Conservation (phyloP, 2,888 invertebrate genomes). For the Drosophila cognata region DNA sequence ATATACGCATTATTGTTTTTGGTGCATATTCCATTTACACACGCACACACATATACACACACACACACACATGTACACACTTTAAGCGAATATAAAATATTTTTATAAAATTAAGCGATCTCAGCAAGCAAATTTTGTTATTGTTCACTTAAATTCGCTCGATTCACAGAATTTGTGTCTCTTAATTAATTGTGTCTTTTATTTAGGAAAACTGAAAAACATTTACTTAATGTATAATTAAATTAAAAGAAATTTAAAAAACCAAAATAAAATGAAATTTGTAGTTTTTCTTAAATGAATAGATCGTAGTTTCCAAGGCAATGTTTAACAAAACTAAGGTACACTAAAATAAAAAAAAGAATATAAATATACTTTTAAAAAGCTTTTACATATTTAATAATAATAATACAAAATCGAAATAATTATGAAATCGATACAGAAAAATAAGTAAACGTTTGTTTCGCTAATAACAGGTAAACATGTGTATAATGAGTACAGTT, state of each 20-base stretch:
- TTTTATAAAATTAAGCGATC: constrained; percentile 68
- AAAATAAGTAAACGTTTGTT: background rate
- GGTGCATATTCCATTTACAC: constrained; percentile 59
- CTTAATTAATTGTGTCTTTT: constrained; percentile 59
- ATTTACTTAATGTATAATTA: constrained; percentile 53
- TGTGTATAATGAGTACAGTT: background rate
- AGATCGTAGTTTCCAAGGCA: background rate
- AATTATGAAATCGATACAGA: background rate
- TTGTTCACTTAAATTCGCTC: constrained; percentile 54
- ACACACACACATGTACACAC: constrained; percentile 1
- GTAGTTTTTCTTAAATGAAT: background rate
- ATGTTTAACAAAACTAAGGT: no score
- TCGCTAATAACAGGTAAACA: background rate
- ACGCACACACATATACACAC: constrained; percentile 2
- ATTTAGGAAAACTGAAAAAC: constrained; percentile 35
- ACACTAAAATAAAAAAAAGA: no score
- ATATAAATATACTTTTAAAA: background rate
- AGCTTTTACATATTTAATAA: background rate
- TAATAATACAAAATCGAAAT: background rate
- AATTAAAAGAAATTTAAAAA: constrained; percentile 24
- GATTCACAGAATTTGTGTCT: constrained; percentile 51
- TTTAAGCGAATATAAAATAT: constrained; percentile 37
- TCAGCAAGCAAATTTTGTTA: constrained; percentile 65
- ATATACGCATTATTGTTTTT: constrained; percentile 15
- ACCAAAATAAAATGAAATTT: constrained; percentile 8